Conservation (phyloP, 2,797 vertebrate genomes). For the Pseudotriccus pelzelni region DNA sequence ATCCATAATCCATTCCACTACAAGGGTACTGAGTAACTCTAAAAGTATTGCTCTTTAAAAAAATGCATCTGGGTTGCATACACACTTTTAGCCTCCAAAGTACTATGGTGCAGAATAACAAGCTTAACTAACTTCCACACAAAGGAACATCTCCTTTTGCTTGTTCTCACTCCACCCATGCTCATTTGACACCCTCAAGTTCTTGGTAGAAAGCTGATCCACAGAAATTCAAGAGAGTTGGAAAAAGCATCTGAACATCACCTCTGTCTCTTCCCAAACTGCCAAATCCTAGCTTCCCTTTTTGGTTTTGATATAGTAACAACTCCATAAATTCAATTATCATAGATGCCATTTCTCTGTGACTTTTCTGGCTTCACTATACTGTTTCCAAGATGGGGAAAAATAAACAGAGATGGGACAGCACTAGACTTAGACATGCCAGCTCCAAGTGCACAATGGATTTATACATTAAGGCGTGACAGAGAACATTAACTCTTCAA, state of each 20-base stretch:
- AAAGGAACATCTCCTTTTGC: not conserved
- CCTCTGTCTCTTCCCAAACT: not conserved
- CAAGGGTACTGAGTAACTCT: not conserved
- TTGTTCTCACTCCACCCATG: not conserved
- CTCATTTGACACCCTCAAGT: not conserved
- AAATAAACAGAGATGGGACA: not conserved
- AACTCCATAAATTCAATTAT: not conserved
- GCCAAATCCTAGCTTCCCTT: not conserved
- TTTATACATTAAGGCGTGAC: not conserved
- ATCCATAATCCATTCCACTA: not conserved
- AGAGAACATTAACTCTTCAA: not conserved
- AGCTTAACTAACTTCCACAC: not conserved
- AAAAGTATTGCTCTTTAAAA: not conserved
- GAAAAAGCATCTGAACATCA: not conserved
- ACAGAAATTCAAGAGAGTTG: accelerated
- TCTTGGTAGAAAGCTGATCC: not conserved
- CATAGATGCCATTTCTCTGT: not conserved
- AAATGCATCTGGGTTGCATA: not conserved
- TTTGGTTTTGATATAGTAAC: not conserved
- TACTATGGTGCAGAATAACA: not conserved
- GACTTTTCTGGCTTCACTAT: not conserved
- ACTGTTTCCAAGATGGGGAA: not conserved
- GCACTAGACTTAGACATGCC: not conserved
- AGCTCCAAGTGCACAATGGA: not conserved
- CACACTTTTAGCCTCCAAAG: not conserved